Evolutionary conservation across 2,888 invertebrate species (phyloP), one percentile per base, ranked within the genome.

Genomic region (Drosophila greeni): DNA sequence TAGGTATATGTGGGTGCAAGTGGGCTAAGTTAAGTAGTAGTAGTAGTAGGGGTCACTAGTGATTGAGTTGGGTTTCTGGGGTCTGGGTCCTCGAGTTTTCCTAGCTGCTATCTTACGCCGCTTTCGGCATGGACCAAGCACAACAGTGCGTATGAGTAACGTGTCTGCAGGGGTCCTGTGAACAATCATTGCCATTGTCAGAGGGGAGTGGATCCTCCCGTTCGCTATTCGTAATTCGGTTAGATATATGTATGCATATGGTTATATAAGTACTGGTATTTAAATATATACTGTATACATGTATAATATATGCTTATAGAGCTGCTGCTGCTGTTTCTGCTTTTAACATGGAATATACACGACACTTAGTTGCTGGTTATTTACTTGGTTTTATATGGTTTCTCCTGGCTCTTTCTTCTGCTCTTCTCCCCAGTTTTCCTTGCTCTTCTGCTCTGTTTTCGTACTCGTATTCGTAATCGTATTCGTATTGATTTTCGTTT

Each of bases 311-410:
- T 57, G 36, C 68, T 49, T 67, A 45, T 66, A 60, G 64, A 51
- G 70, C 61, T 69, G 55, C 64, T 66, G 55, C 61, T 66, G 53
- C 64, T 66, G 55, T 36, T 29, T 29, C 36, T 55, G 45, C 18
- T 39, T 40, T 67, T 59, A 83, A 79, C 75, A 83, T 77, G 84
- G 72, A 81, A 77, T 72, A 83, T 81, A 83, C 79, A 85, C 79
- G 85, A 83, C 79, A 83, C 70, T 79, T 79, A 79, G 51, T 81
- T 83, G 59, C 62, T 74, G 82, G 58, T 75, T 83, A 72, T 66
- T 78, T 70, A 45, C 24, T 57, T 66, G 61, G 20, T 51, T 54
- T 48, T 43, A 24, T 60, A 48, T 57, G 31, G 43, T 39, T 55
- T 56, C 37, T 47, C 29, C 45, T 31, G 45, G 45, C 45, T 31